phyloP scores from a whole-genome alignment of 2,888 invertebrate species.

The Drepanosiphum platanoidis region DNA sequence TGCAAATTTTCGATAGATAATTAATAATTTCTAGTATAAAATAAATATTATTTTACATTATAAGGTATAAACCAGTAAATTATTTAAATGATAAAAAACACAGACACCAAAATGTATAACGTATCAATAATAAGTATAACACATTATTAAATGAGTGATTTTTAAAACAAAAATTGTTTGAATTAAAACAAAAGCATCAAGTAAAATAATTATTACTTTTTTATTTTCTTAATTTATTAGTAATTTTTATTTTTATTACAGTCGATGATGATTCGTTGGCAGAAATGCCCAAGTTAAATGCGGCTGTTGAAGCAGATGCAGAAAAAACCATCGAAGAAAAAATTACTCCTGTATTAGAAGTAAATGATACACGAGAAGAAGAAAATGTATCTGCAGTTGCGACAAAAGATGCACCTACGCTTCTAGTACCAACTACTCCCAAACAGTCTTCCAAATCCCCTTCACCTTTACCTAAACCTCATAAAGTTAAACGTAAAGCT shows the following conservation, averaged over 20 bases:
- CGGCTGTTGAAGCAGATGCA: slow-evolving; percentile 36
- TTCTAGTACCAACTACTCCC: slow-evolving; percentile 7
- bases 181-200: too few relatives aligned
- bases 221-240: background rate
- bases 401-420: slow-evolving; percentile 65
- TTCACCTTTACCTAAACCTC: slow-evolving; percentile 67
- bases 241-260: slow-evolving; percentile 1
- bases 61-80: too few relatives aligned
- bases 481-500: slow-evolving; percentile 78
- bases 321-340: slow-evolving; percentile 53
- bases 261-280: slow-evolving; percentile 55
- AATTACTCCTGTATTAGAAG: slow-evolving; percentile 34
- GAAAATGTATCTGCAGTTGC: slow-evolving; percentile 50
- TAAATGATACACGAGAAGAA: slow-evolving; percentile 58
- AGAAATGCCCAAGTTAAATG: slow-evolving; percentile 60
- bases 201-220: background rate
- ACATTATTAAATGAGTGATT: too few relatives aligned
- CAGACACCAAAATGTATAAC: too few relatives aligned
- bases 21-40: too few relatives aligned
- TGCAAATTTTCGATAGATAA: too few relatives aligned
- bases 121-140: too few relatives aligned
- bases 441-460: slow-evolving; percentile 56
- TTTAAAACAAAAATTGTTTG: too few relatives aligned
- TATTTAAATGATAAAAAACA: too few relatives aligned
- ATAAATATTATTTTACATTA: too few relatives aligned